A percentile compares a stretch with the other conserved stretches of the same genome.
Conservation (phyloP, 2,113 vertebrate species). For the Psittacus erithacus region DNA sequence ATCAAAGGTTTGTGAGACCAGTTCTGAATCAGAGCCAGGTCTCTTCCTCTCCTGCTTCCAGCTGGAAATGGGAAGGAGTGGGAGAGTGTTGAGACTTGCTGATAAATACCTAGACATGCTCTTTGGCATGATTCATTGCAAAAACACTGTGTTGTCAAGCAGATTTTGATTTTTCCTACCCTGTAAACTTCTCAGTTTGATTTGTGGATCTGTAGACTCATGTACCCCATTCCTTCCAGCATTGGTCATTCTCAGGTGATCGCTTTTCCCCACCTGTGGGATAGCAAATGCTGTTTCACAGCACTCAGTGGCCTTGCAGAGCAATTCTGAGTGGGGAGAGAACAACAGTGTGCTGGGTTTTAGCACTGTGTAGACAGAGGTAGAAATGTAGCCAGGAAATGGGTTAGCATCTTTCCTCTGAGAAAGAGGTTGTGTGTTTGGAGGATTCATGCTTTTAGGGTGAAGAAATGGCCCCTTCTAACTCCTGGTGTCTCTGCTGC, state of each 20-base stretch:
- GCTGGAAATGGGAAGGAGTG: not conserved
- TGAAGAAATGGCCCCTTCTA: not conserved
- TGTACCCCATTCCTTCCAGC: not conserved
- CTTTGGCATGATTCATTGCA: not conserved
- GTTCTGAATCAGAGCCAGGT: not conserved
- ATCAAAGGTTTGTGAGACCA: not conserved
- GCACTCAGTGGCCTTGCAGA: not conserved
- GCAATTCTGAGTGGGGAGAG: not conserved
- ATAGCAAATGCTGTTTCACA: not conserved
- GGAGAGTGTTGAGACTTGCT: not conserved
- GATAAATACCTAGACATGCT: not conserved
- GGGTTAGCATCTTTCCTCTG: not conserved
- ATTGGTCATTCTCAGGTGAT: not conserved
- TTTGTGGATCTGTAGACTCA: not conserved
- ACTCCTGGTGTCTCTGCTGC: not conserved
- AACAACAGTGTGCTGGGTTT: not conserved
- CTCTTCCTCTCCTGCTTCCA: not conserved
- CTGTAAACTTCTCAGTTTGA: not conserved
- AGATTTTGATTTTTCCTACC: not conserved
- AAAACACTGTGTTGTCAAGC: not conserved
- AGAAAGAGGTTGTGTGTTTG: not conserved
- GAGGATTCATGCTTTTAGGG: not conserved
- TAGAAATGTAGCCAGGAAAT: not conserved
- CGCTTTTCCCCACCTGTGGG: not conserved
- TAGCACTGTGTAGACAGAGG: not conserved